Percentiles rank a stretch among this genome's conserved stretches.
Conservation (phyloP, 2,797 vertebrate genomes). For the Chromobotia macracanthus region DNA sequence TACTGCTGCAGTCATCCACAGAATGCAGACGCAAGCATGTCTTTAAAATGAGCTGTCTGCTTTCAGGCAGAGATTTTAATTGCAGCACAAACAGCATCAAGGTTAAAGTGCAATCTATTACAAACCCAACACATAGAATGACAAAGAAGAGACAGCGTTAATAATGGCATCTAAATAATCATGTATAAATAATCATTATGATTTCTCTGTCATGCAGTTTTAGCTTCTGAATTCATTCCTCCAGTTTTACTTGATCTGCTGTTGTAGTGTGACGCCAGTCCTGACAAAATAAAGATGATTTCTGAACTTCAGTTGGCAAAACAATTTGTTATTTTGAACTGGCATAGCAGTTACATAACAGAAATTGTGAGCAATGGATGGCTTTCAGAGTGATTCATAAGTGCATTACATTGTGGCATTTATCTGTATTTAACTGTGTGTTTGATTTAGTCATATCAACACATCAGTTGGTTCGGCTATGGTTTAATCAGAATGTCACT, state of each 20-base stretch:
- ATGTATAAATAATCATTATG: no score
- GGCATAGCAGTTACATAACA: background rate
- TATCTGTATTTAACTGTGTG: background rate
- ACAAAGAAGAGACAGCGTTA: no score
- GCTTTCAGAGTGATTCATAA: background rate
- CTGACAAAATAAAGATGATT: background rate
- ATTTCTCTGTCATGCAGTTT: background rate
- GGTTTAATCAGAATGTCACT: slow-evolving; percentile 48
- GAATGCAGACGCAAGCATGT: no score
- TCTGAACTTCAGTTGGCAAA: background rate
- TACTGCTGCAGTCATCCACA: background rate
- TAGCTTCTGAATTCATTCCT: background rate
- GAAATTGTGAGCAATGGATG: background rate
- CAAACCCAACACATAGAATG: no score
- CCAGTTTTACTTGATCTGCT: slow-evolving; percentile 1
- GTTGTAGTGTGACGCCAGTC: background rate
- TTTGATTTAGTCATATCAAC: slow-evolving; percentile 26
- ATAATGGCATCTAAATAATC: no score
- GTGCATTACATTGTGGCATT: background rate
- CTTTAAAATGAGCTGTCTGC: no score
- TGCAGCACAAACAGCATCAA: no score
- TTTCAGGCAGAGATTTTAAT: no score
- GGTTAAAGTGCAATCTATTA: no score
- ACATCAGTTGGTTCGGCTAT: slow-evolving; percentile 7
- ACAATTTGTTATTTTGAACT: background rate